Conservation (phyloP, 2,888 invertebrate genomes). For the Eristalinus aeneus region DNA sequence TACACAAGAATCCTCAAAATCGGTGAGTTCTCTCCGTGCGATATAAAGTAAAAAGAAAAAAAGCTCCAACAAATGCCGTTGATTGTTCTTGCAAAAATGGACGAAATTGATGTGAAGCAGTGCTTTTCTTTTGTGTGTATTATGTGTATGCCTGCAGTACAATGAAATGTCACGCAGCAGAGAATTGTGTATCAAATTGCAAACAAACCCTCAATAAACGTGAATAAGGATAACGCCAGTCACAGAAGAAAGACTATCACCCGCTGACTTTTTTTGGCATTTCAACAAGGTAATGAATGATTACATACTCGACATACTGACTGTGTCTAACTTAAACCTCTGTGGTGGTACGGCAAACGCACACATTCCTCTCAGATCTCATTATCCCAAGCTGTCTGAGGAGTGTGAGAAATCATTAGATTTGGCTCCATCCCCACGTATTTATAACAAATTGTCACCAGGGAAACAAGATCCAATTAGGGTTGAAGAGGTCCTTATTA, state of each 20-base stretch:
- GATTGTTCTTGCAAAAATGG: slow-evolving; percentile 1
- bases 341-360: background rate
- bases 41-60: background rate
- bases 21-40: background rate
- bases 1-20: slow-evolving; percentile 47
- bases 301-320: slow-evolving; percentile 5
- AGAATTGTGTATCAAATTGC: slow-evolving; percentile 16
- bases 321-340: background rate
- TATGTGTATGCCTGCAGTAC: slow-evolving; percentile 16
- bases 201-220: background rate
- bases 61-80: slow-evolving; percentile 23
- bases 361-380: background rate
- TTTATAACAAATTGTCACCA: slow-evolving; percentile 52
- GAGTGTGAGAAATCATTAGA: slow-evolving; percentile 13
- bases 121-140: slow-evolving; percentile 12
- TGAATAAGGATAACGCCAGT: slow-evolving; percentile 53
- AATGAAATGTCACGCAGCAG: slow-evolving; percentile 40
- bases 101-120: slow-evolving; percentile 29
- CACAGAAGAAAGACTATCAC: slow-evolving; percentile 21
- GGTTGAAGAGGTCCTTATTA: slow-evolving; percentile 31
- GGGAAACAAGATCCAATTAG: slow-evolving; percentile 63
- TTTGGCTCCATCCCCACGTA: slow-evolving; percentile 33
- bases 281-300: slow-evolving; percentile 46
- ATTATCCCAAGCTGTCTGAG: background rate
- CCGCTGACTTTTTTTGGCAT: slow-evolving; percentile 46